phyloP scores from a whole-genome alignment of 2,888 invertebrate species.

The Drepanosiphum platanoidis region DNA sequence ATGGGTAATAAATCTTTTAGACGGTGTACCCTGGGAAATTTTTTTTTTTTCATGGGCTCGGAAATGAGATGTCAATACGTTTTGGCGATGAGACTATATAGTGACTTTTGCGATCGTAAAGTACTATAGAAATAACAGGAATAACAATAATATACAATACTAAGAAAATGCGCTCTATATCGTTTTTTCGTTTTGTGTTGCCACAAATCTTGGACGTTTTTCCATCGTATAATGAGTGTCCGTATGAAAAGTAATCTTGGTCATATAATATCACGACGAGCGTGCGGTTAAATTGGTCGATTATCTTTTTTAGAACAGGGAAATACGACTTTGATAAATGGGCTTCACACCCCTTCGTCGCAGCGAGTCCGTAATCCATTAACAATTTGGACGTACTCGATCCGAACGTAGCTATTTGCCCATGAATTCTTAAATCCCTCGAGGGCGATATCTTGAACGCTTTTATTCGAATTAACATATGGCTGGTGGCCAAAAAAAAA shows the following conservation, averaged over 20 bases:
- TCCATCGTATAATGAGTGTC: slow-evolving; percentile 11
- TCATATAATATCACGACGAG: slow-evolving; percentile 26
- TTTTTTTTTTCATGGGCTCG: neutral
- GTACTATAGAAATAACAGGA: no score
- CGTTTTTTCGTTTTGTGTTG: neutral
- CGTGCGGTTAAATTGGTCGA: slow-evolving; percentile 60
- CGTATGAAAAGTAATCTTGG: slow-evolving; percentile 36
- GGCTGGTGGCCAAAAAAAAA: slow-evolving; percentile 40
- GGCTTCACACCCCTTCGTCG: slow-evolving; percentile 33
- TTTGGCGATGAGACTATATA: no score
- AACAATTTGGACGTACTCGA: slow-evolving; percentile 54
- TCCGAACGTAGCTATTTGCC: slow-evolving; percentile 35
- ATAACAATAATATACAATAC: neutral
- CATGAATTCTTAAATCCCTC: slow-evolving; percentile 53
- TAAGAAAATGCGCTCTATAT: neutral
- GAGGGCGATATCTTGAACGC: slow-evolving; percentile 45
- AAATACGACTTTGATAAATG: slow-evolving; percentile 61
- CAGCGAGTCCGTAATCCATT: slow-evolving; percentile 46
- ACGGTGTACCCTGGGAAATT: neutral
- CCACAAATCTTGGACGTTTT: neutral
- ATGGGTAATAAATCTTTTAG: no score
- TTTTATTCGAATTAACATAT: slow-evolving; percentile 56
- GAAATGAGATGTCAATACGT: neutral
- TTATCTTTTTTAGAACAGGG: slow-evolving; percentile 43
- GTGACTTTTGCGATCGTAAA: no score